Percentiles rank a stretch among this genome's conserved stretches.
phyloP scores from a whole-genome alignment of 2,797 vertebrate genomes.

The Diplodus puntazzo region DNA sequence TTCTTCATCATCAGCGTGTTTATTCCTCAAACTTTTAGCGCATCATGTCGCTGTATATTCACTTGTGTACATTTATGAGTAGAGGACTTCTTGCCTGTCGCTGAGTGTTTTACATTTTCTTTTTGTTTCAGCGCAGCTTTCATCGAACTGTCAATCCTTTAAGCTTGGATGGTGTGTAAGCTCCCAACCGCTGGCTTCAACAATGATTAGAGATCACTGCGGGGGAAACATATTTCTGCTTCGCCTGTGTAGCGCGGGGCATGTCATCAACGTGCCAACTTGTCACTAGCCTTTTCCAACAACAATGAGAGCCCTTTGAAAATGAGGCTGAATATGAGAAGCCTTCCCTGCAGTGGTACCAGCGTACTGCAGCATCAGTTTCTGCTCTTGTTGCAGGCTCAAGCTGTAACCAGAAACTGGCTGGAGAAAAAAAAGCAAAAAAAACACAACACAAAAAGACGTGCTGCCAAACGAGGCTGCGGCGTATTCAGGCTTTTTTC shows the following conservation, averaged over 20 bases:
- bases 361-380: constrained; percentile 57
- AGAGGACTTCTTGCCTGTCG: neutral
- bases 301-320: constrained; percentile 61
- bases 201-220: constrained; percentile 39
- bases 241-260: constrained; percentile 4
- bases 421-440: neutral
- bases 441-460: neutral
- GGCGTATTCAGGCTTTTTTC: constrained; percentile 1
- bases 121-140: neutral
- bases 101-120: neutral
- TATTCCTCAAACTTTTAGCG: neutral
- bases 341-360: constrained; percentile 56
- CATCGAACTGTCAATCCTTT: neutral
- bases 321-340: constrained; percentile 60
- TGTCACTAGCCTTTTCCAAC: constrained; percentile 51
- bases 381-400: constrained; percentile 42
- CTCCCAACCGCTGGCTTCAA: constrained; percentile 22
- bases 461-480: constrained; percentile 28
- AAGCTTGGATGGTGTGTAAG: neutral
- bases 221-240: constrained; percentile 37
- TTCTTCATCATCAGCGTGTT: neutral
- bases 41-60: neutral
- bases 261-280: constrained; percentile 49
- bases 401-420: constrained; percentile 50
- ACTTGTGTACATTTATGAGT: neutral